phyloP scores from a whole-genome alignment of 2,888 invertebrate genomes.

The Clusia tigrina region DNA sequence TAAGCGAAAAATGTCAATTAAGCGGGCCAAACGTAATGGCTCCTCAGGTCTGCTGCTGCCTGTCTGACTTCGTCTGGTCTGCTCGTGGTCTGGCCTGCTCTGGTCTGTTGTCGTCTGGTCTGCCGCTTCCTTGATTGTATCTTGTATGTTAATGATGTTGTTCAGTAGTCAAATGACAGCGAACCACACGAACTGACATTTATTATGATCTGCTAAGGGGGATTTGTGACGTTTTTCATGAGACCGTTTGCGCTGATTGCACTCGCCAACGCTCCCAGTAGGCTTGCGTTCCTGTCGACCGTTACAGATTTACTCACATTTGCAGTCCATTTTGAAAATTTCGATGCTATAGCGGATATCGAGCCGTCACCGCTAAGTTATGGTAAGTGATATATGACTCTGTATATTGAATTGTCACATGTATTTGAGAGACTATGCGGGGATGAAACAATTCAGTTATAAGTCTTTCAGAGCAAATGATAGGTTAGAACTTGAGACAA shows the following conservation, averaged over 20 bases:
- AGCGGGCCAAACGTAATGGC: slow-evolving; percentile 25
- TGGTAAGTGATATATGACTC: no score
- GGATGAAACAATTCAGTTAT: no score
- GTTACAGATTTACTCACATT: no score
- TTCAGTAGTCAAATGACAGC: slow-evolving; percentile 21
- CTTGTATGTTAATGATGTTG: slow-evolving; percentile 18
- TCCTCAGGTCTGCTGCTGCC: background rate
- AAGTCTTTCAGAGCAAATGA: background rate
- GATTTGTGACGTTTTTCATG: background rate
- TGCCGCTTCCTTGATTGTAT: background rate
- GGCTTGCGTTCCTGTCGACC: no score
- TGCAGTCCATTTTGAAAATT: no score
- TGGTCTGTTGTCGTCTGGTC: background rate
- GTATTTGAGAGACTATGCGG: no score
- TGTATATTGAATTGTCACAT: no score
- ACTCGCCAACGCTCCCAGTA: no score
- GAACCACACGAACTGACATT: slow-evolving; percentile 17
- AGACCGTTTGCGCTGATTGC: background rate
- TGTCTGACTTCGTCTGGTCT: background rate
- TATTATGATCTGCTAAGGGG: background rate
- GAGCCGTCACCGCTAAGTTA: no score
- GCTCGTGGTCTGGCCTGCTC: background rate
- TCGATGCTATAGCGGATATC: no score
- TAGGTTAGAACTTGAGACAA: background rate
- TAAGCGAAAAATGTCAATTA: slow-evolving; percentile 61